phyloP scores from a whole-genome alignment of 2,888 invertebrate genomes.

The Phaedon cochleariae region DNA sequence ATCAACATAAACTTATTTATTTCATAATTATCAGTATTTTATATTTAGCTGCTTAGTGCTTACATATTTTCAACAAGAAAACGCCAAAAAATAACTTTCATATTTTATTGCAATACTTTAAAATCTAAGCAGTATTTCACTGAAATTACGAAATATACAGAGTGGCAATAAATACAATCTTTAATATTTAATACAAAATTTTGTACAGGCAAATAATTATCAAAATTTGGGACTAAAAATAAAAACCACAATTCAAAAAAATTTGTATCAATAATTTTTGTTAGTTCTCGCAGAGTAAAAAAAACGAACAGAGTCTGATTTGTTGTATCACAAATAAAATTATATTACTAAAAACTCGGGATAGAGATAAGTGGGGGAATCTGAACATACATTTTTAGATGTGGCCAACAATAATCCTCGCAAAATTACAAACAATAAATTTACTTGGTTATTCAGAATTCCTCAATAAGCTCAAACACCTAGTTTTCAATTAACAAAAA shows the following conservation, averaged over 20 bases:
- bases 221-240: slow-evolving; percentile 30
- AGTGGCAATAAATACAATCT: slow-evolving; percentile 47
- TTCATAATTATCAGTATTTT: slow-evolving; percentile 28
- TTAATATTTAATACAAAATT: slow-evolving; percentile 47
- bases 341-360: slow-evolving; percentile 26
- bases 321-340: slow-evolving; percentile 36
- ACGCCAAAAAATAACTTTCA: slow-evolving; percentile 38
- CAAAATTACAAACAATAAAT: slow-evolving; percentile 30
- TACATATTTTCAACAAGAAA: slow-evolving; percentile 40
- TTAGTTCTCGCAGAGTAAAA: slow-evolving; percentile 39
- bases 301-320: slow-evolving; percentile 32
- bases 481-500: slow-evolving; percentile 3
- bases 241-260: slow-evolving; percentile 31
- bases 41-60: slow-evolving; percentile 38
- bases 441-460: slow-evolving; percentile 38
- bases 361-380: slow-evolving; percentile 26
- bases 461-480: slow-evolving; percentile 20
- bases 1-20: slow-evolving; percentile 34
- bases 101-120: slow-evolving; percentile 41
- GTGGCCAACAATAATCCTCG: slow-evolving; percentile 7
- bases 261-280: slow-evolving; percentile 33
- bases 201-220: slow-evolving; percentile 46
- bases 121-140: slow-evolving; percentile 47
- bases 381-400: slow-evolving; percentile 33
- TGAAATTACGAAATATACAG: slow-evolving; percentile 48